Evolutionary conservation across 2,888 invertebrate genomes (phyloP), one percentile per base, ranked within the genome.

Genomic region (Synergus gifuensis): DNA sequence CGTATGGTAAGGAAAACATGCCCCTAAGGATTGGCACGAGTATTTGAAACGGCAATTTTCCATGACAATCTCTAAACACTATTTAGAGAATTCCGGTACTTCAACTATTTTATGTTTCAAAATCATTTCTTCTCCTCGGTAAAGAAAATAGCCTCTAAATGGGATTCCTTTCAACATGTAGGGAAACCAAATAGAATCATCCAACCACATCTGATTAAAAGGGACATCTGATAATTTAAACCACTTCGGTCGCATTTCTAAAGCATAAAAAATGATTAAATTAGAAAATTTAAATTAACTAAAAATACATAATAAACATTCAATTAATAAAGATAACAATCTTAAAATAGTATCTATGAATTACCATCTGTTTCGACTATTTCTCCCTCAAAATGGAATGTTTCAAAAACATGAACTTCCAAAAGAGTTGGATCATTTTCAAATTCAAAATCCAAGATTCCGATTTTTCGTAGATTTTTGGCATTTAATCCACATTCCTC

Each of bases 181-280:
- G 0, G 95, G 95, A 85, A 95, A 94, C 96, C 96, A 96, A 28
- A 93, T 84, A 76, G 88, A 90, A 86, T 95, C 95, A 89, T 96
- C 96, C 1, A 94, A 94, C 96, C 96, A 96, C 96, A 96, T 96
- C 28, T 94, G 88, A 4, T 93, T 89, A 86, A 93, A 95, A 0
- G 96, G 96, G 82, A 96, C 92, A 11, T 93, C 87, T 12, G 93
- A 89, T 16, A 93, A 86, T 11, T 93, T 86, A 86, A 94, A 96
- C 96, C 96, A 96, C 88, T 94, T 93, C 0, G 96, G 96, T n/a
- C 87, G 85, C 96, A 96, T 96, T 92, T 96, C 96, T 93, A 22
- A 62, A 62, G 9, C 9, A 46, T 22, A 67, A 46, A 22, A 28
- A 46, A 22, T 66, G 91, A 82, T 89, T 28, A 4, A 22, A 58